A percentile compares a stretch with the other conserved stretches of the same genome.
Evolutionary conservation across 2,888 invertebrate species (phyloP).

Genomic region (Caradrina kadenii): DNA sequence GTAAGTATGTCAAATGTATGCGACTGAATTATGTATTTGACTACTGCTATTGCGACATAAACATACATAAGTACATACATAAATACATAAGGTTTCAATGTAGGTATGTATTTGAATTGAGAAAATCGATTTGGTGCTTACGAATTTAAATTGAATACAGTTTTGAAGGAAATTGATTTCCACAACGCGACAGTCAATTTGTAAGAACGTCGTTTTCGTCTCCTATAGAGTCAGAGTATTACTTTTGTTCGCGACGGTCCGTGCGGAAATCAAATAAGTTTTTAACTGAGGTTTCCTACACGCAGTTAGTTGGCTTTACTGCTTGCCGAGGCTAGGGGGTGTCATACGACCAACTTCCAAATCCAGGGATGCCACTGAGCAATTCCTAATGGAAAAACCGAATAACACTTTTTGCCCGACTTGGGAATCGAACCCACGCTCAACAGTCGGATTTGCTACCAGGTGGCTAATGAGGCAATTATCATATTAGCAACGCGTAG

Average conservation of each 20-base stretch:
- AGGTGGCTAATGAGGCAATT: too few species aligned
- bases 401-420: too few species aligned
- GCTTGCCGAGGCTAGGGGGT: too few species aligned
- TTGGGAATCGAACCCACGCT: too few species aligned
- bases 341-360: too few species aligned
- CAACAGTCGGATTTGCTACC: too few species aligned
- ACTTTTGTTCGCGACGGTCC: not conserved
- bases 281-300: too few species aligned
- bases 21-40: constrained; percentile 57
- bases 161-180: constrained; percentile 43
- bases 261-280: too few species aligned
- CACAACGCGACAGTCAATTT: constrained; percentile 24
- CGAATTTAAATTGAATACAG: constrained; percentile 35
- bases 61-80: constrained; percentile 27
- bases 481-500: too few species aligned
- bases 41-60: constrained; percentile 45
- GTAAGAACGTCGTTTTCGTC: constrained; percentile 4
- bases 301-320: too few species aligned
- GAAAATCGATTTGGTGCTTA: constrained; percentile 35
- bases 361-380: too few species aligned
- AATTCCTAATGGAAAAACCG: too few species aligned
- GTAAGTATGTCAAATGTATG: constrained; percentile 61
- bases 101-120: constrained; percentile 28
- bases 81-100: constrained; percentile 28
- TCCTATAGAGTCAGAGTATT: not conserved